These are phyloP conservation scores for Ennomos fuscantarius DNA, from an alignment of 2,888 invertebrate species.

Conservation along the genomic window DNA sequence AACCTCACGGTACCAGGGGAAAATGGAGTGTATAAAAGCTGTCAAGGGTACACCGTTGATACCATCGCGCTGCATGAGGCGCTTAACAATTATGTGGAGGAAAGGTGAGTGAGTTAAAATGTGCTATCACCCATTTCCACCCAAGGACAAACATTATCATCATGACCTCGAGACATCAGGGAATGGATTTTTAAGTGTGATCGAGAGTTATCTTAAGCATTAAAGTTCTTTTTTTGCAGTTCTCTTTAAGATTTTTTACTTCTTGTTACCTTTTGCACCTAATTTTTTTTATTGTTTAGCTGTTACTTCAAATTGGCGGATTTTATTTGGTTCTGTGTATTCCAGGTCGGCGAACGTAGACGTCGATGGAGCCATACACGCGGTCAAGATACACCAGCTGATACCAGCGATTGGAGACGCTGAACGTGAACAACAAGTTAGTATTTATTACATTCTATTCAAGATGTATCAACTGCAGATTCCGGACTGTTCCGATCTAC, in stretches of 20 bases:
- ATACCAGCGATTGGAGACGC: conserved; percentile 43
- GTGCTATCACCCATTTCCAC: not conserved
- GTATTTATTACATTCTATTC: conserved; percentile 11
- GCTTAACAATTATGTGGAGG: conserved; percentile 58
- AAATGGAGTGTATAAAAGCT: conserved; percentile 78
- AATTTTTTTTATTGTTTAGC: too few species aligned
- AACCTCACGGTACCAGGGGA: conserved; percentile 81
- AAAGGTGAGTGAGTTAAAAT: conserved; percentile 53
- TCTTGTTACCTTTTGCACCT: too few species aligned
- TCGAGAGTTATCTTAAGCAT: too few species aligned
- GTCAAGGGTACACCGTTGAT: conserved; percentile 82
- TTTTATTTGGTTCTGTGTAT: conserved; percentile 14
- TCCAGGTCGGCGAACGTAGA: conserved; percentile 59
- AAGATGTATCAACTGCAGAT: too few species aligned
- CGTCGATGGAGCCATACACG: conserved; percentile 52
- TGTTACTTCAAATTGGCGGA: too few species aligned
- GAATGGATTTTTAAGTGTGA: too few species aligned
- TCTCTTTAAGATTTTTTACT: too few species aligned
- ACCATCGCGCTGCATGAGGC: conserved; percentile 55
- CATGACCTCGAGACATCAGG: too few species aligned
- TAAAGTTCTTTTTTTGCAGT: too few species aligned
- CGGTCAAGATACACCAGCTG: conserved; percentile 54
- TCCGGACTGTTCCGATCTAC: too few species aligned
- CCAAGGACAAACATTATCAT: too few species aligned
- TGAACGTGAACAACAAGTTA: conserved; percentile 55